These are phyloP conservation scores for Lineus longissimus DNA, from an alignment of 1,140 invertebrate species.

Conservation along the genomic window DNA sequence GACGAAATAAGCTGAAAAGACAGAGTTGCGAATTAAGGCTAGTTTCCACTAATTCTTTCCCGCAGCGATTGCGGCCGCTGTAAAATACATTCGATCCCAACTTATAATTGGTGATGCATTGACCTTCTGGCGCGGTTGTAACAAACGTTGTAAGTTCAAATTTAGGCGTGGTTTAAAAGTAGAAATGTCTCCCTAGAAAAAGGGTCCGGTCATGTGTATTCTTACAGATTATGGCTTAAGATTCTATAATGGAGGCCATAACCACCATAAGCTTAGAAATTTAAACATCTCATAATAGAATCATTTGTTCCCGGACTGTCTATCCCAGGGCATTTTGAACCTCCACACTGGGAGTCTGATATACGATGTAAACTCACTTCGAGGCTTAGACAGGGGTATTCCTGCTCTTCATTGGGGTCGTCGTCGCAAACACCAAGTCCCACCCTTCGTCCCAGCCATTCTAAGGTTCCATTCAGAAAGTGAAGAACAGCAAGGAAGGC, in stretches of 20 bases:
- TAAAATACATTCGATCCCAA: too few relatives aligned
- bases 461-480: constrained; percentile 21
- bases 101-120: too few relatives aligned
- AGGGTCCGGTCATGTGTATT: background rate
- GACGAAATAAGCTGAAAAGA: constrained; percentile 44
- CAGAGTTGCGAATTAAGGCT: background rate
- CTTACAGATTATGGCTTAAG: too few relatives aligned
- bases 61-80: too few relatives aligned
- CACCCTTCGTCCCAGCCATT: constrained; percentile 26
- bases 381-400: constrained; percentile 23
- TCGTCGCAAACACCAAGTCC: too few relatives aligned
- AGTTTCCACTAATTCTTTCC: too few relatives aligned
- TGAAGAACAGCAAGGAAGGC: constrained; percentile 28
- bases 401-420: too few relatives aligned
- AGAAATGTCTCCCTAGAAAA: background rate
- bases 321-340: background rate
- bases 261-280: background rate
- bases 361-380: constrained; percentile 13
- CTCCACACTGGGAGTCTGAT: background rate
- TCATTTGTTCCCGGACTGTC: background rate
- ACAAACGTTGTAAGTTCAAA: background rate
- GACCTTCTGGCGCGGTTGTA: too few relatives aligned
- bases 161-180: background rate
- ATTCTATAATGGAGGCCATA: background rate
- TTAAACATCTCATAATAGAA: background rate